phyloP scores from a whole-genome alignment of 2,888 invertebrate genomes.

The Lamproptera curius region DNA sequence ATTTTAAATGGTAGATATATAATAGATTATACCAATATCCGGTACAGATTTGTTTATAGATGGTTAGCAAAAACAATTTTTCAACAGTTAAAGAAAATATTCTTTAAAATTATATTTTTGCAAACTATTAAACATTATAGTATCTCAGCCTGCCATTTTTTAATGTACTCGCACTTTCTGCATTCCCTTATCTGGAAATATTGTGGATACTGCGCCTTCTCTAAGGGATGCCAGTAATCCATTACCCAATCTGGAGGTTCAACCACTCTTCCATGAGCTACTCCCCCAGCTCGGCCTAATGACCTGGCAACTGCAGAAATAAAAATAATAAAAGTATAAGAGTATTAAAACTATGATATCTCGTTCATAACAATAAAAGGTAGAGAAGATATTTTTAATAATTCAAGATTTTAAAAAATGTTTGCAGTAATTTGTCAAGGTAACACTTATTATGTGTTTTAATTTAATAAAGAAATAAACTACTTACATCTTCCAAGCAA shows the following conservation, averaged over 20 bases:
- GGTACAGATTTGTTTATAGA: neutral
- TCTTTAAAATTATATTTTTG: too few species aligned
- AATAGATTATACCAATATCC: neutral
- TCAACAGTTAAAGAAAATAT: too few species aligned
- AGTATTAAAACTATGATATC: too few species aligned
- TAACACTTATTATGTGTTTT: too few species aligned
- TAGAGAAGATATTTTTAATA: too few species aligned
- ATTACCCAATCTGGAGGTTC: slow-evolving; percentile 89
- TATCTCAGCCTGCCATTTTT: slow-evolving; percentile 77
- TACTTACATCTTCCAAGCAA: slow-evolving; percentile 83
- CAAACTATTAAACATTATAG: neutral
- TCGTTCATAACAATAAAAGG: too few species aligned
- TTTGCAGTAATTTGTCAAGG: too few species aligned
- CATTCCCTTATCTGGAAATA: slow-evolving; percentile 95
- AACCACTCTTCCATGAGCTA: slow-evolving; percentile 85
- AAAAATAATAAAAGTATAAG: too few species aligned
- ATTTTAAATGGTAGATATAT: too few species aligned
- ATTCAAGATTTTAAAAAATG: too few species aligned
- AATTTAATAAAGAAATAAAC: too few species aligned
- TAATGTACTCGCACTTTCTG: slow-evolving; percentile 90
- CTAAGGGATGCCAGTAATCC: slow-evolving; percentile 96
- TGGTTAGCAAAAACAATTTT: neutral
- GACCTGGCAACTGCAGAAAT: slow-evolving; percentile 74
- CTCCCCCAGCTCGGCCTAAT: slow-evolving; percentile 85
- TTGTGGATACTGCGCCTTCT: slow-evolving; percentile 95